Base-by-base conservation (phyloP, 2,888 invertebrate species). In the Drosophila imparisetae region DNA sequence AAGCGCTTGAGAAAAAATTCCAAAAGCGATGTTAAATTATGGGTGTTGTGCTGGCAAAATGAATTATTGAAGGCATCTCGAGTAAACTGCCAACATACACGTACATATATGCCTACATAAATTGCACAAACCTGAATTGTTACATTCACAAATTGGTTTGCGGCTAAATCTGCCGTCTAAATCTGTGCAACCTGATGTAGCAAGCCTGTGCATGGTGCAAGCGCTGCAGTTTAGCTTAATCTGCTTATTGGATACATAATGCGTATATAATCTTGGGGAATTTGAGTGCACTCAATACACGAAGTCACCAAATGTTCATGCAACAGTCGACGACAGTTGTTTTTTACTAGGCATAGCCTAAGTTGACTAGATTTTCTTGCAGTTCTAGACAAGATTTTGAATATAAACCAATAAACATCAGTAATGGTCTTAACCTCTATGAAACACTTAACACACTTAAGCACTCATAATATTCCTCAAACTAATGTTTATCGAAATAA, bases 181-280 rank as follows among this genome's bases (percentile, higher is more conserved):
- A 10, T 11, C 11, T 29, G 40, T 55, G 61, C 73, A 62, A 60
- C 72, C 40, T 50, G 53, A 32, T 42, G 50, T 32, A 15, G 50
- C 59, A 68, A 49, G 60, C 53, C 45, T 65, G 42, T 24, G 48
- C 48, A 53, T 58, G 52, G 38, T 59, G 63, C 74, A 74, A 64
- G 38, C 66, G 54, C 58, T 38, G 49, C 74, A 66, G 50, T 66
- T 77, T 72, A 58, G 27, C 66, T 30, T 65, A 65, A 65, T 73
- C 68, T 73, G 62, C 57, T 76, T 72, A 71, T 57, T 67, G 57
- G 53, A 34, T 7, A 65, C 74, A 68, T 60, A 55, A 78, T 65
- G 52, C 34, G 48, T 30, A 27, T 15, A 55, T 52, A 60, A 52
- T 55, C 59, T 49, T 18, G 45, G 48, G 29, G 38, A 11, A 60